Evolutionary conservation across 2,113 vertebrate species (phyloP).

Genomic region (Perca flavescens): DNA sequence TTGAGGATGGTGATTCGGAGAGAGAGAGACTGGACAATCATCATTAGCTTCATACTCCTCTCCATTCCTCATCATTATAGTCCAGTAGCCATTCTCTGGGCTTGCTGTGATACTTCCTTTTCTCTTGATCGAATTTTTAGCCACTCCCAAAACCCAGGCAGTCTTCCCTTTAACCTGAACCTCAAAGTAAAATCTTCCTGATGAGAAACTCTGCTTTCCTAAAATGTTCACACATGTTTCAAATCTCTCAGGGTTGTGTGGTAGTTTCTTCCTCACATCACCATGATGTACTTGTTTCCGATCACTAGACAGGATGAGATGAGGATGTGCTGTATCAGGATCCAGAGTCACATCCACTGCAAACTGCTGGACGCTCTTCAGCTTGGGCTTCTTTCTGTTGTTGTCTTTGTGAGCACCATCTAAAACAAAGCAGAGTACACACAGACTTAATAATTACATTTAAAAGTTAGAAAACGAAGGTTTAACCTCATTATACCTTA

Average conservation of each 20-base stretch:
- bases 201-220: background rate
- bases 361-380: background rate
- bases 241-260: background rate
- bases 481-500: background rate
- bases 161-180: no score
- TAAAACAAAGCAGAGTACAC: background rate
- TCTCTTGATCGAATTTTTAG: no score
- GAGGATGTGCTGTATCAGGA: constrained; percentile 22
- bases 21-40: no score
- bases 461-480: background rate
- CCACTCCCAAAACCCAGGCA: no score
- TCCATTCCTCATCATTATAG: no score
- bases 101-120: no score
- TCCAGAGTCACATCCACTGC: constrained; percentile 34
- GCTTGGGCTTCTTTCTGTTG: background rate
- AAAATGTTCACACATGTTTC: background rate
- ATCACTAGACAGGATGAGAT: constrained; percentile 9
- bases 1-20: no score
- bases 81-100: no score
- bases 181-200: no score
- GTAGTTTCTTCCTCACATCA: background rate
- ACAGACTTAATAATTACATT: no score
- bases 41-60: no score
- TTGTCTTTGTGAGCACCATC: background rate
- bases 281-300: background rate